Evolutionary conservation across 2,888 invertebrate species (phyloP), one percentile per base, ranked within the genome.

Genomic region (Mycogona germanica): DNA sequence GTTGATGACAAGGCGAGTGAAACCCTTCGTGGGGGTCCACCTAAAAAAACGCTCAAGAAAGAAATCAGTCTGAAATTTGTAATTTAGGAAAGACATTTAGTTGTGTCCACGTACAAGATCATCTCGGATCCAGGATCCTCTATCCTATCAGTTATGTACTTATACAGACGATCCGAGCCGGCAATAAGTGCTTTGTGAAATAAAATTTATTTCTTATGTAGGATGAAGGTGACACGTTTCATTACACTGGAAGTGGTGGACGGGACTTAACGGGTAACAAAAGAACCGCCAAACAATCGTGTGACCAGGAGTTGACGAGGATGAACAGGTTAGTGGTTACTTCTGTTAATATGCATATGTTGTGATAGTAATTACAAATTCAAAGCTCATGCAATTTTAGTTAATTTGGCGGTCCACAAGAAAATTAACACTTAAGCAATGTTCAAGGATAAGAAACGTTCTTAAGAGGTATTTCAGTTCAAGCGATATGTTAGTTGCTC

Each of bases 181-280:
- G n/a, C n/a, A n/a, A n/a, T n/a, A n/a, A n/a, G n/a, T n/a, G n/a
- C n/a, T n/a, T n/a, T n/a, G n/a, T n/a, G n/a, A n/a, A 25, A 42
- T 42, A 12, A 12, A n/a, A 28, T n/a, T 25, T 9, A 7, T 42
- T 28, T 25, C 4, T 6, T 38, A 4, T 30, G n/a, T 56, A 72
- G 69, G 88, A 89, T 66, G 71, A 82, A 59, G 88, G 88, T 0
- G 77, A 81, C 46, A 80, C 84, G 67, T 87, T 88, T 67, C 77
- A 79, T 2, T 88, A 87, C 68, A 87, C 87, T 0, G 88, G 87
- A 26, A 83, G 85, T 61, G 88, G 88, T 5, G 88, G 88, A 0
- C 73, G 87, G 6, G 85, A 87, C 68, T 72, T 87, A 1, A 82
- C 84, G 1, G 87, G 87, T 2, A 87, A 87, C 67, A 87, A 86